phyloP scores from a whole-genome alignment of 2,888 invertebrate species.

The Caprella mutica region DNA sequence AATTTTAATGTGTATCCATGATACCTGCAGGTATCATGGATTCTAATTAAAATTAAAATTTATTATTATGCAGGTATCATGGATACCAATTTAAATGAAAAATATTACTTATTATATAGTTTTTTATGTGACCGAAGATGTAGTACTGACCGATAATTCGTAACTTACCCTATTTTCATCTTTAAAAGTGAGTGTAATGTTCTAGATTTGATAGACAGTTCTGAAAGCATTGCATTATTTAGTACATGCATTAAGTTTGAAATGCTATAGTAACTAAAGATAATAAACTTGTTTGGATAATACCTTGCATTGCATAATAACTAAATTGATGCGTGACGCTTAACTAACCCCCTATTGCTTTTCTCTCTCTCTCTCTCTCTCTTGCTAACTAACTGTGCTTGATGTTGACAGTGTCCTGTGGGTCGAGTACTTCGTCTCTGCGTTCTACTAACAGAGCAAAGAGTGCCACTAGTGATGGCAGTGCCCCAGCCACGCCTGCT shows the following conservation, averaged over 20 bases:
- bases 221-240: background rate
- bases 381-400: background rate
- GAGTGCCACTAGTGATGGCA: conserved; percentile 25
- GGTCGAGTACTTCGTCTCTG: background rate
- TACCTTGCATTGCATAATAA: no score
- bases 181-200: no score
- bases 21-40: no score
- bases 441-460: conserved; percentile 23
- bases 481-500: conserved; percentile 31
- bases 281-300: no score
- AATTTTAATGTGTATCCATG: no score
- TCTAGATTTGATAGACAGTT: no score
- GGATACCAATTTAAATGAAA: no score
- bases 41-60: no score
- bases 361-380: background rate
- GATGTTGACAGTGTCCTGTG: conserved; percentile 3
- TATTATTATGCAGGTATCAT: background rate
- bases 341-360: no score
- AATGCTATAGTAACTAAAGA: background rate
- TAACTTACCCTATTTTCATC: background rate
- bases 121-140: no score
- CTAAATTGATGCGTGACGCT: no score
- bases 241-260: background rate
- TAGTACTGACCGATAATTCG: background rate
- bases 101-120: no score